phyloP scores from a whole-genome alignment of 2,113 vertebrate genomes.

The Pseudorhombus dupliciocellatus region DNA sequence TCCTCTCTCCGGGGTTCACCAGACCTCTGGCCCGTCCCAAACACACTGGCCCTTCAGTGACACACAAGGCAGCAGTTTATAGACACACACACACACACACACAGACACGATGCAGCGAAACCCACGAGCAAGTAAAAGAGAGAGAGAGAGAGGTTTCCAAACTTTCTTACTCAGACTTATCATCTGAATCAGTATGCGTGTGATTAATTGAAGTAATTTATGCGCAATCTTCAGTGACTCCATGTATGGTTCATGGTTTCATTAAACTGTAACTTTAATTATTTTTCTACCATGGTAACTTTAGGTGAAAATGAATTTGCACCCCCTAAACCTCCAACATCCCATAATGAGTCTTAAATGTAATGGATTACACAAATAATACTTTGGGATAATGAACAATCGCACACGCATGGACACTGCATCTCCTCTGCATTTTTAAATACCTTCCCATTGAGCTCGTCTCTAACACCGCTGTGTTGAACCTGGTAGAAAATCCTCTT shows the following conservation, averaged over 20 bases:
- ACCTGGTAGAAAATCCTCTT: background rate
- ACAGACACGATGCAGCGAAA: slow-evolving; percentile 8
- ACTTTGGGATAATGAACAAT: slow-evolving; percentile 62
- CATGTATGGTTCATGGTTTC: slow-evolving; percentile 76
- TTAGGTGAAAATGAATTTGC: slow-evolving; percentile 70
- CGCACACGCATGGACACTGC: slow-evolving; percentile 40
- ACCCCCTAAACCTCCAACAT: slow-evolving; percentile 47
- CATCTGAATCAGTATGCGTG: slow-evolving; percentile 65
- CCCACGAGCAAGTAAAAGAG: slow-evolving; percentile 12
- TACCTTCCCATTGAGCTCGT: background rate
- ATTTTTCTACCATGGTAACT: slow-evolving; percentile 73
- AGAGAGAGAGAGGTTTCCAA: slow-evolving; percentile 41
- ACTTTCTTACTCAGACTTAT: slow-evolving; percentile 61
- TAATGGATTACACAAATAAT: slow-evolving; percentile 69
- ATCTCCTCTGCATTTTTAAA: slow-evolving; percentile 16
- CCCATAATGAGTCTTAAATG: slow-evolving; percentile 63
- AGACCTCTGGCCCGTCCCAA: slow-evolving; percentile 60
- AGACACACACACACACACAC: slow-evolving; percentile 9
- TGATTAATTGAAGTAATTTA: slow-evolving; percentile 82
- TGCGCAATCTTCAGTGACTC: slow-evolving; percentile 69
- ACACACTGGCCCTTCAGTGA: slow-evolving; percentile 26
- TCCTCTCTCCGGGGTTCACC: slow-evolving; percentile 54
- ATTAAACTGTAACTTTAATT: slow-evolving; percentile 77
- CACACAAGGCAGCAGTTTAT: slow-evolving; percentile 13
- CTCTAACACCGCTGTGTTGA: slow-evolving; percentile 1